Evolutionary conservation across 2,113 vertebrate genomes (phyloP), one percentile per base, ranked within the genome.

Genomic region (Triplophysa tibetana): DNA sequence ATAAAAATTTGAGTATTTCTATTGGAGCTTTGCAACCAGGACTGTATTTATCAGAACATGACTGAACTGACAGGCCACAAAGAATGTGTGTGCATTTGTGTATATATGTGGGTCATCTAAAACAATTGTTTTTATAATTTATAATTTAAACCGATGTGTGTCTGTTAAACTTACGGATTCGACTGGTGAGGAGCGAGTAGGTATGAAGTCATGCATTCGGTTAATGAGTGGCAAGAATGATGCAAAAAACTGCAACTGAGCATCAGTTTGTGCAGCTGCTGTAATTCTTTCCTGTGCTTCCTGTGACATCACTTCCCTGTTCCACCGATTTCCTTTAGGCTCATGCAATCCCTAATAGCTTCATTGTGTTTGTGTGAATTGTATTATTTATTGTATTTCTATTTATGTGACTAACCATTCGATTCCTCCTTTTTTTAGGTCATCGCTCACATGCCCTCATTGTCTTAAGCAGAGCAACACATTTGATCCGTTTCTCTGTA

Each of bases 401-500:
- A 8, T 58, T 29, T n/a, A n/a, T 24, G 4, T 29, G 8, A 26
- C 26, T 52, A 12, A 41, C 2, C 56, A 24, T 45, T 6, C 14
- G 17, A 7, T 17, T 66, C 48, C 70, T 29, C 52, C n/a, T n/a
- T 23, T 75, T 23, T 77, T 58, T 85, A 99, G 97, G 83, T 99
- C 96, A 26, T 99, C 96, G 13, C 89, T 98, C 90, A 99, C 97
- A 0, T 99, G 97, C 69, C 97, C 97, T 1, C 97, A 97, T 86
- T 98, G 97, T 89, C 94, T 90, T 89, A 97, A 95, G 82, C 97
- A 99, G 88, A 98, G 97, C 92, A 98, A 98, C 93, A 99, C 97
- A 80, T 98, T 97, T 0, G 97, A 98, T 83, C 97, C 97, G 0
- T 99, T 98, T 89, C 92, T 97, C 68, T 99, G 97, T 81, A 94